These are phyloP conservation scores for Columba janthina DNA, from an alignment of 2,113 vertebrate genomes.

Conservation along the genomic window DNA sequence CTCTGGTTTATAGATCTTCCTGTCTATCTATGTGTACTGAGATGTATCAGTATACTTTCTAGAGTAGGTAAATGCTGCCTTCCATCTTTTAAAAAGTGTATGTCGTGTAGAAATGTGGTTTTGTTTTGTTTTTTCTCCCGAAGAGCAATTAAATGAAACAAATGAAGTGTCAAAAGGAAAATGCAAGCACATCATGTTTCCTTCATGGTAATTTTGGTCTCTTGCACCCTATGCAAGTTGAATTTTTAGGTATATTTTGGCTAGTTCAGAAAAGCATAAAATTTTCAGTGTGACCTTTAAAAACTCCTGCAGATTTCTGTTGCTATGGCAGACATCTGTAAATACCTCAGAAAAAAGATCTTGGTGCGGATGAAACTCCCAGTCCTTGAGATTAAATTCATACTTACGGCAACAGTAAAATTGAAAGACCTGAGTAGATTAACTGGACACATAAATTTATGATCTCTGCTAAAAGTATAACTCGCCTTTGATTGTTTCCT, in stretches of 20 bases:
- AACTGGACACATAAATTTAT: neutral
- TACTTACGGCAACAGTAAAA: neutral
- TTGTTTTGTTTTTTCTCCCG: neutral
- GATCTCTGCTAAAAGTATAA: neutral
- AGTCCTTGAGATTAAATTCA: neutral
- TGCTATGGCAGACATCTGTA: neutral
- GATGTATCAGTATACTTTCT: neutral
- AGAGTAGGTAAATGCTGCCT: neutral
- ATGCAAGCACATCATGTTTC: neutral
- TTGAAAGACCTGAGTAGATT: neutral
- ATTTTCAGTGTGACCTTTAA: neutral
- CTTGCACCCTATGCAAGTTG: neutral
- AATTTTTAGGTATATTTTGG: neutral
- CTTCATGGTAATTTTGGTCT: neutral
- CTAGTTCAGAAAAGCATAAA: neutral
- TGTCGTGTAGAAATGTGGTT: neutral
- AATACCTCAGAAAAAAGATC: neutral
- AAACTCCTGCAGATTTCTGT: neutral
- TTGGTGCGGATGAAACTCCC: neutral
- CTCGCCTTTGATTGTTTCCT: neutral
- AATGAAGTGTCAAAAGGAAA: neutral
- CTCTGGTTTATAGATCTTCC: neutral
- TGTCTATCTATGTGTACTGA: neutral
- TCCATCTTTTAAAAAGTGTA: neutral
- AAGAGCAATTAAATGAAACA: neutral